Conservation (phyloP, 2,113 vertebrate genomes). For the Anser cygnoides region DNA sequence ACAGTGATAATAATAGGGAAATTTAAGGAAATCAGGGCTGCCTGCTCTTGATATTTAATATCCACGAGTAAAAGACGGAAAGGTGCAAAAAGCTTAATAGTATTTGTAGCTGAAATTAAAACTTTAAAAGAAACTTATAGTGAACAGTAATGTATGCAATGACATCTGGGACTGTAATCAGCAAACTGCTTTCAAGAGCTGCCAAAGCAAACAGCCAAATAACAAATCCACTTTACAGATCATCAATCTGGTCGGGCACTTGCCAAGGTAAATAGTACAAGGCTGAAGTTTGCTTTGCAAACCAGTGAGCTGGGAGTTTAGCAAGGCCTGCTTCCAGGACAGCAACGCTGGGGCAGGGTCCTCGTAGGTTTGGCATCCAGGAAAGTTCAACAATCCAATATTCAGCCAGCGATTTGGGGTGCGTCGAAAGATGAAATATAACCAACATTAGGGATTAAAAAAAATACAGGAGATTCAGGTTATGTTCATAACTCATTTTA, state of each 20-base stretch:
- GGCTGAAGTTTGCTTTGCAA: conserved; percentile 92
- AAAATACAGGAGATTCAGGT: background rate
- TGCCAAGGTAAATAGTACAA: conserved; percentile 94
- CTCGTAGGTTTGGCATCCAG: background rate
- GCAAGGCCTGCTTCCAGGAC: conserved; percentile 76
- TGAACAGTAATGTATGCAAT: conserved; percentile 86
- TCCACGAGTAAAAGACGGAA: conserved; percentile 59
- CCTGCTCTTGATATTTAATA: conserved; percentile 67
- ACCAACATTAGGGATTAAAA: background rate
- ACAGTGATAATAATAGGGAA: background rate
- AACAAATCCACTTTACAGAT: conserved; percentile 99
- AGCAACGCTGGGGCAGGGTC: conserved; percentile 62
- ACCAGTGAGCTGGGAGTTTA: conserved; percentile 82
- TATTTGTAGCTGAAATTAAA: conserved; percentile 83
- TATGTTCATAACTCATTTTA: background rate
- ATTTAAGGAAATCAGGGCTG: conserved; percentile 43
- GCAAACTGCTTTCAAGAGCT: conserved; percentile 93
- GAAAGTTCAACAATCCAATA: background rate
- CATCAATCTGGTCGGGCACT: conserved; percentile 92
- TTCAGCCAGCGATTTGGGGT: background rate
- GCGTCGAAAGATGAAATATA: background rate
- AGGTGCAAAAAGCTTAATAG: conserved; percentile 84
- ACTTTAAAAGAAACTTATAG: conserved; percentile 82
- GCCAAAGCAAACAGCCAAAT: conserved; percentile 99
- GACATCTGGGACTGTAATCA: conserved; percentile 99